These are phyloP conservation scores for Chromoteleia sp. DNA, from an alignment of 2,888 invertebrate species.

Conservation along the genomic window DNA sequence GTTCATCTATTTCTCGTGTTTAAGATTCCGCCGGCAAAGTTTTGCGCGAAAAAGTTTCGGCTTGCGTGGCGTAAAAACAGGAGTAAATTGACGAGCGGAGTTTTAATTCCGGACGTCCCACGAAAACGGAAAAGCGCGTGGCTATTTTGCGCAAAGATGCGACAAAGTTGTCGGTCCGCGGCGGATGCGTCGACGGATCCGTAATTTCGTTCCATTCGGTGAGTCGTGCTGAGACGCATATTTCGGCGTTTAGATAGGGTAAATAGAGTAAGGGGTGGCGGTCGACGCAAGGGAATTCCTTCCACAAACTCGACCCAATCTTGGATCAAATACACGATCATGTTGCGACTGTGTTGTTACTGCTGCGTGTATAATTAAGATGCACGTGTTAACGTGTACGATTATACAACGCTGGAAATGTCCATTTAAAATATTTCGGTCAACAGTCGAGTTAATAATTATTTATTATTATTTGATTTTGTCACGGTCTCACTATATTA, in stretches of 20 bases:
- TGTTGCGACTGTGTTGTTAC: slow-evolving; percentile 17
- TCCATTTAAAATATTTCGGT: slow-evolving; percentile 10
- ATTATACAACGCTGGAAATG: slow-evolving; percentile 19
- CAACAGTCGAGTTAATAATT: background rate
- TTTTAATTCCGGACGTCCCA: slow-evolving; percentile 58
- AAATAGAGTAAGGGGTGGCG: slow-evolving; percentile 29
- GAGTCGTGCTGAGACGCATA: slow-evolving; percentile 41
- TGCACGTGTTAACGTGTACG: slow-evolving; percentile 22
- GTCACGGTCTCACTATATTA: too few relatives aligned
- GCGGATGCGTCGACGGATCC: slow-evolving; percentile 51
- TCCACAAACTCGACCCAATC: slow-evolving; percentile 55
- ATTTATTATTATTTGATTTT: background rate
- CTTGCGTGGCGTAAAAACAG: slow-evolving; percentile 47
- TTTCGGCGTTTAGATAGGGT: slow-evolving; percentile 47
- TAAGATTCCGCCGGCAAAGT: slow-evolving; percentile 58
- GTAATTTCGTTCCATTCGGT: slow-evolving; percentile 58
- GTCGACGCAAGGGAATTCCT: slow-evolving; percentile 41
- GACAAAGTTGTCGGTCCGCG: slow-evolving; percentile 55
- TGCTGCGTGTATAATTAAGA: slow-evolving; percentile 39
- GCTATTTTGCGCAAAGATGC: slow-evolving; percentile 50
- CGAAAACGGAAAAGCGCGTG: slow-evolving; percentile 12
- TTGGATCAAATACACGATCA: slow-evolving; percentile 47
- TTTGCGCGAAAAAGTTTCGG: slow-evolving; percentile 48
- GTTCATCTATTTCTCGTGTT: slow-evolving; percentile 43
- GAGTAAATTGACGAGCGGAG: slow-evolving; percentile 63